Base-by-base conservation (phyloP, 64 coral and sea anemone species). In the Astreopora myriophthalma region DNA sequence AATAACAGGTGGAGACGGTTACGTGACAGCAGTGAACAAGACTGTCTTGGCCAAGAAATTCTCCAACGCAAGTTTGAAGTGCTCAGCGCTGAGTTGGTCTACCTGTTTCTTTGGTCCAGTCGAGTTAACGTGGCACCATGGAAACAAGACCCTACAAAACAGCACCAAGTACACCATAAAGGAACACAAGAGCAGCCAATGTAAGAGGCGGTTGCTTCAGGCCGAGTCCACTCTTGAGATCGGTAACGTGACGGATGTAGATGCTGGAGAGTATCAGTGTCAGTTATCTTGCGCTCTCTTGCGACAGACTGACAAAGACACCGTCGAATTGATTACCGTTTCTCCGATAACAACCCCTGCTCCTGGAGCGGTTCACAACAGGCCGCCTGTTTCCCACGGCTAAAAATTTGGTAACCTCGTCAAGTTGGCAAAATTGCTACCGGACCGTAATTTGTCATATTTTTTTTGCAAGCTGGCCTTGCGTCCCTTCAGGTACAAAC, bases 171-270 rank as follows among this genome's bases (percentile, higher is more conserved):
- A 73, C 20, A 73, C 70, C 17, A 73, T 73, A 37, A 38, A 35
- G 33, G 10, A 17, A 38, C 70, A 73, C 19, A 35, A 20, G 20
- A 73, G 38, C 8, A 19, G 11, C 5, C 13, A 73, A 17, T 73
- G 70, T 22, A 20, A 38, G 34, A 37, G 19, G 22, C 33, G 70
- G 17, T 4, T 39, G 13, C 34, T 73, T 1, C 8, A 73, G 14
- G 68, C 68, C 68, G 70, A 73, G 32, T 73, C 33, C 22, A 37
- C 31, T 73, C 70, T 73, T 32, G 70, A 73, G 17, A 73, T 73
- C 33, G 3, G 2, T 9, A 38, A 38, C 14, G 32, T 73, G 17
- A 37, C 70, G 6, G 11, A 5, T 73, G 34, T 4, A 5, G 70
- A 73, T 73, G 16, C 16, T 1, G 70, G 70, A 7, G 17, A 35